Conservation (phyloP, 2,888 invertebrate species). For the Xanthorhoe spadicearia region DNA sequence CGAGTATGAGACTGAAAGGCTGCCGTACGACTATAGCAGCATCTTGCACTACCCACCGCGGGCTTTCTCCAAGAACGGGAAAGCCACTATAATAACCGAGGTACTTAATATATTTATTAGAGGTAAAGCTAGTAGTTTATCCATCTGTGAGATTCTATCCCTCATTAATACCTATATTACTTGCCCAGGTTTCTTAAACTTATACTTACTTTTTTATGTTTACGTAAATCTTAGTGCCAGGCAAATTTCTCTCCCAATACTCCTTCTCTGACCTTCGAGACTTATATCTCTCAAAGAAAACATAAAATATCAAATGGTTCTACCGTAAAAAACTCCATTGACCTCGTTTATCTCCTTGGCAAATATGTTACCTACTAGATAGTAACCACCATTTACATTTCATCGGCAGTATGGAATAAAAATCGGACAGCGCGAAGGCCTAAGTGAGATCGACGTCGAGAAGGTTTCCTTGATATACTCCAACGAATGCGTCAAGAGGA, state of each 20-base stretch:
- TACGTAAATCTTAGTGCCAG: too few species aligned
- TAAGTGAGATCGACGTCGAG: constrained; percentile 70
- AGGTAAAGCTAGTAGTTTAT: too few species aligned
- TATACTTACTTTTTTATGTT: too few species aligned
- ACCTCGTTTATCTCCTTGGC: too few species aligned
- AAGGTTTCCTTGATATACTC: constrained; percentile 68
- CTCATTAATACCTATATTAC: constrained; percentile 1
- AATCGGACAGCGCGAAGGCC: constrained; percentile 71
- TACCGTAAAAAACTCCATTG: too few species aligned
- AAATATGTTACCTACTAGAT: too few species aligned
- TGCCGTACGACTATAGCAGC: constrained; percentile 89
- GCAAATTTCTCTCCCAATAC: too few species aligned
- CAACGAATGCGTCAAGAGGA: constrained; percentile 67
- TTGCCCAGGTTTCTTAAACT: too few species aligned
- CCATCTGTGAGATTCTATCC: background rate
- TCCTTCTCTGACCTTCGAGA: too few species aligned
- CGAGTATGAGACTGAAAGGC: constrained; percentile 48
- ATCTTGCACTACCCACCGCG: constrained; percentile 91
- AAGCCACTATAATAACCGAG: constrained; percentile 87
- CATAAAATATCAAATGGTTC: too few species aligned
- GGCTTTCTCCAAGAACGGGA: constrained; percentile 90
- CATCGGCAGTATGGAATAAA: constrained; percentile 54
- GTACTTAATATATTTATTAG: constrained; percentile 66
- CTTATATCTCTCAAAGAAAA: too few species aligned
- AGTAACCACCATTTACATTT: too few species aligned